Evolutionary conservation across 2,797 vertebrate species (phyloP).

Genomic region (Phrynocephalus forsythii): DNA sequence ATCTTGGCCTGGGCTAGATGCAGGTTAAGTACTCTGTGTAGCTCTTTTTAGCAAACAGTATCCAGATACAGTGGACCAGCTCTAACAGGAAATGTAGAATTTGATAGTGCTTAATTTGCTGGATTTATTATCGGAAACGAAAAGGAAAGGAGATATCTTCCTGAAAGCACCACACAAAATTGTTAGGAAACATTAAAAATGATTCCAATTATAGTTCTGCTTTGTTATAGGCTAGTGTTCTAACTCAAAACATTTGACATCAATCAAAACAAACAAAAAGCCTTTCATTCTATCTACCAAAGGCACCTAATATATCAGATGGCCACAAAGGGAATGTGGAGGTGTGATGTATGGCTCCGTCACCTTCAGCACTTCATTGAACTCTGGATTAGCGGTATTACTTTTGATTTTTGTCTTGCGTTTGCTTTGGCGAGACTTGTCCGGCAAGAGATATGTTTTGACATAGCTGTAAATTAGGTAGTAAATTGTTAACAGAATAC

Average conservation of each 20-base stretch:
- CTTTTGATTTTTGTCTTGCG: conserved; percentile 95
- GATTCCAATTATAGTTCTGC: neutral
- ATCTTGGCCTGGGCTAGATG: no score
- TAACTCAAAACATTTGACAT: conserved; percentile 23
- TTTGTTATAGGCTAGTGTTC: neutral
- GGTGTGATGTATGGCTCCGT: conserved; percentile 1
- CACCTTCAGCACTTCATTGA: conserved; percentile 94
- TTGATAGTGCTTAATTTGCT: neutral
- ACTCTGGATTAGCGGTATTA: conserved; percentile 91
- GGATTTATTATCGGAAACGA: neutral
- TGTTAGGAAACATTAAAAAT: neutral
- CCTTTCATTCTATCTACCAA: neutral
- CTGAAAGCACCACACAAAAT: neutral
- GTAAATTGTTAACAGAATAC: conserved; percentile 11
- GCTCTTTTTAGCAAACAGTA: neutral
- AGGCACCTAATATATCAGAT: neutral
- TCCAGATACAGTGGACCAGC: neutral
- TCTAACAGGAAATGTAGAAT: neutral
- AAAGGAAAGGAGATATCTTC: neutral
- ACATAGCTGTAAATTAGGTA: conserved; percentile 86
- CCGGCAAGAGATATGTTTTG: conserved; percentile 95
- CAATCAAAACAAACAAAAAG: neutral
- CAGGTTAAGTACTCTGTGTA: neutral
- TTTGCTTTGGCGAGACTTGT: conserved; percentile 94
- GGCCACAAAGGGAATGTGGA: neutral